Percentiles rank a stretch among this genome's conserved stretches.
These are phyloP conservation scores for Microcebus murinus DNA, from an alignment of 2,113 vertebrate species.

Conservation along the genomic window DNA sequence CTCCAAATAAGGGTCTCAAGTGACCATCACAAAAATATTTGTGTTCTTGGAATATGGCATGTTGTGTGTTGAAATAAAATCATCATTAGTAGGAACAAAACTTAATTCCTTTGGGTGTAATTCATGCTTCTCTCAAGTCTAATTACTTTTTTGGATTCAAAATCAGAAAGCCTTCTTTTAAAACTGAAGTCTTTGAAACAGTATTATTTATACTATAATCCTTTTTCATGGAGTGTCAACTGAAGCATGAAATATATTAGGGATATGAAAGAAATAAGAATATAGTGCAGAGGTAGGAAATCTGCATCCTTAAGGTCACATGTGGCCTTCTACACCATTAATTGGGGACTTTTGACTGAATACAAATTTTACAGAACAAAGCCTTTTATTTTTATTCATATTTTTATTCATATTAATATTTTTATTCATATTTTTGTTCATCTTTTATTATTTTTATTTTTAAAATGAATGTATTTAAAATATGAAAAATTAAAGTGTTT, in stretches of 20 bases:
- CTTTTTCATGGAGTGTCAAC: not conserved
- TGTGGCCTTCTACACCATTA: no score
- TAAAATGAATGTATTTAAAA: no score
- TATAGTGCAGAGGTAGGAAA: not conserved
- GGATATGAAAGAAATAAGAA: not conserved
- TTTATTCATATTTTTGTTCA: no score
- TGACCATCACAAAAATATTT: conserved; percentile 59
- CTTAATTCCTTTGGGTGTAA: conserved; percentile 43
- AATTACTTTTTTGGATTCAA: conserved; percentile 59
- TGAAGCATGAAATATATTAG: not conserved
- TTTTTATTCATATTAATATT: no score
- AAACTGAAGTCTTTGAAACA: conserved; percentile 43
- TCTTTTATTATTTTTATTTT: no score
- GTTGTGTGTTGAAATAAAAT: conserved; percentile 56
- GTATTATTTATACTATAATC: not conserved
- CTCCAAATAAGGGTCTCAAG: conserved; percentile 49
- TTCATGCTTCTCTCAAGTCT: conserved; percentile 39
- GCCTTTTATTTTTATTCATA: no score
- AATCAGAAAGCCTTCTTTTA: conserved; percentile 43
- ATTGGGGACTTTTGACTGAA: no score
- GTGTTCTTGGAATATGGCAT: conserved; percentile 30
- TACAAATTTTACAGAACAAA: no score
- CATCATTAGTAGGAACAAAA: conserved; percentile 26
- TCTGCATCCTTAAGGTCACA: no score
- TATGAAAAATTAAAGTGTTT: no score